Base-by-base conservation (phyloP, 1,140 invertebrate species). In the Heliothis subflexa region DNA sequence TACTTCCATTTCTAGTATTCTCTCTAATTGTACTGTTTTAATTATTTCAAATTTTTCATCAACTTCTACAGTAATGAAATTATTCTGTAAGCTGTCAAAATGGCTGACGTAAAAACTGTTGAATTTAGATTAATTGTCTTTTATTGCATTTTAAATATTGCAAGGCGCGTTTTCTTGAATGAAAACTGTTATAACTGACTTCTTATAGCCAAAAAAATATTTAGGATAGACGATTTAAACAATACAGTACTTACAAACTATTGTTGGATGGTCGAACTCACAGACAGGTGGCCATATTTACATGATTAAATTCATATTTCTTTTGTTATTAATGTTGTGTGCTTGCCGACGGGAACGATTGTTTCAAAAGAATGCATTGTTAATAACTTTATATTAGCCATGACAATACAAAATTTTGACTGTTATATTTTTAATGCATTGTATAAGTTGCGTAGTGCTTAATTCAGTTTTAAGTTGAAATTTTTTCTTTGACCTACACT, bases 1-100 rank as follows among this genome's bases (percentile, higher is more conserved):
- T 64, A 79, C 72, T 33, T 55, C 68, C 72, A 78, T 82, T 74
- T 61, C 21, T 13, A 62, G 21, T 54, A 52, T 73, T 68, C 70
- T 13, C 33, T 72, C 47, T 57, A 33, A 72, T 72, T 55, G 18
- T 16, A 55, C 16, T 28, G 25, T n/a, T 54, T 70, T 45, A 72
- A 40, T 57, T 72, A 55, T 55, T 16, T 55, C 33, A 2, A 12
- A 0, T 54, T 55, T 54, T 55, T 55, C 4, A 55, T 54, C 40
- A 21, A 52, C 68, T 72, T 50, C 50, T 25, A 16, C 61, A 28
- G 47, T 68, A 68, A 68, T 50, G 16, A 18, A 49, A 68, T 68
- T 50, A 68, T 50, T 25, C 21, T 25, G 0, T 25, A 25, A 1
- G 9, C 50, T 9, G 64, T 68, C 3, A 5, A 68, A 50, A 16